A percentile compares a stretch with the other conserved stretches of the same genome.
Evolutionary conservation across 2,113 vertebrate genomes (phyloP).

Genomic region (Ovis aries): DNA sequence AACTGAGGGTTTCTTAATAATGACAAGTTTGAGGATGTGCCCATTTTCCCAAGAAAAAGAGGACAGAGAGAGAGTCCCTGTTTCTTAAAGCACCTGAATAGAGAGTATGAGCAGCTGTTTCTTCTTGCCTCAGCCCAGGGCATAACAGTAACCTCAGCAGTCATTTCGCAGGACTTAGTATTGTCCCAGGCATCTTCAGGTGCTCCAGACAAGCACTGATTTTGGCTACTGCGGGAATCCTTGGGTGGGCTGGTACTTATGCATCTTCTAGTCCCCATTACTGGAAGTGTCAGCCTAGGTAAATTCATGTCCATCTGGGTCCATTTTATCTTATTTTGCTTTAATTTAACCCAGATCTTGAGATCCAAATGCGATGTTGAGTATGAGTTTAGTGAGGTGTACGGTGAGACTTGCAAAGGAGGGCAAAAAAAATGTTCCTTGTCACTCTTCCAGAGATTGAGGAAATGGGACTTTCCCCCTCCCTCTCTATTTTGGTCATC

Average conservation of each 20-base stretch:
- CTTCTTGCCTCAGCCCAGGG: not conserved
- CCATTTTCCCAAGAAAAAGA: not conserved
- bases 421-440: not conserved
- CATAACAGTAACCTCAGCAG: not conserved
- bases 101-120: not conserved
- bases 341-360: constrained; percentile 53
- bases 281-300: constrained; percentile 38
- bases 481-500: constrained; percentile 56
- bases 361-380: constrained; percentile 57
- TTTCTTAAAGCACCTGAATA: not conserved
- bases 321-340: constrained; percentile 40
- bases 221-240: not conserved
- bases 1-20: not conserved
- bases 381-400: constrained; percentile 34
- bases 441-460: not conserved
- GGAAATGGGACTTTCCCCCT: constrained; percentile 6
- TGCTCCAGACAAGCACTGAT: not conserved
- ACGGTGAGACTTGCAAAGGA: constrained; percentile 29
- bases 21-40: not conserved
- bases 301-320: constrained; percentile 39
- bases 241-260: constrained; percentile 47
- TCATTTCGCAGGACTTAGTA: not conserved
- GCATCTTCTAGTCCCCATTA: not conserved
- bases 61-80: not conserved
- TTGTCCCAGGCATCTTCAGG: not conserved